Conservation (phyloP, 2,888 invertebrate species). For the Ephialtes manifestator region DNA sequence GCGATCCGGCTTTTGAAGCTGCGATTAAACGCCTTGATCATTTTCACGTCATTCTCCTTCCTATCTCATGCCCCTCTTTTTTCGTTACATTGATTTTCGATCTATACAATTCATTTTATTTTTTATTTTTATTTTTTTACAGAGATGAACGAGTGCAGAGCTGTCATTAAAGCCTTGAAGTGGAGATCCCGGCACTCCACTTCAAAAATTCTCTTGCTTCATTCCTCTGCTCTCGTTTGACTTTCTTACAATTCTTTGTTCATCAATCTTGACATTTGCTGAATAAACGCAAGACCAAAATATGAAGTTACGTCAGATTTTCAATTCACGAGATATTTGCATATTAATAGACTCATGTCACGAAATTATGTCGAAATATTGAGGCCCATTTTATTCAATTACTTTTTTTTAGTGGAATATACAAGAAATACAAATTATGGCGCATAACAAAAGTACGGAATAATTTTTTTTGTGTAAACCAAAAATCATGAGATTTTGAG, state of each 20-base stretch:
- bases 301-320: no score
- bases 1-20: slow-evolving; percentile 71
- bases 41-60: slow-evolving; percentile 74
- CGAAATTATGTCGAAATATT: no score
- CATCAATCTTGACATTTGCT: slow-evolving; percentile 16
- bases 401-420: no score
- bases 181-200: not conserved
- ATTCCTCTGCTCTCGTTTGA: no score
- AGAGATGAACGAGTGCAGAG: not conserved
- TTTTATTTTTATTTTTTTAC: not conserved
- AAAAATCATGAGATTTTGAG: no score
- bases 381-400: no score
- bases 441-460: no score
- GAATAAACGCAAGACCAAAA: slow-evolving; percentile 5
- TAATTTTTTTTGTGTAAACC: no score
- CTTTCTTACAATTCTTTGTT: not conserved
- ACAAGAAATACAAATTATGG: no score
- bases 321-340: no score
- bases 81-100: slow-evolving; percentile 77
- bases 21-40: slow-evolving; percentile 77
- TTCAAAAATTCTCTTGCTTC: no score
- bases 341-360: no score
- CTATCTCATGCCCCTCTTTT: not conserved
- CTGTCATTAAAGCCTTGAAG: slow-evolving; percentile 24
- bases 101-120: slow-evolving; percentile 24